Evolutionary conservation across 2,888 invertebrate genomes (phyloP).

Genomic region (Resseliella maxima): DNA sequence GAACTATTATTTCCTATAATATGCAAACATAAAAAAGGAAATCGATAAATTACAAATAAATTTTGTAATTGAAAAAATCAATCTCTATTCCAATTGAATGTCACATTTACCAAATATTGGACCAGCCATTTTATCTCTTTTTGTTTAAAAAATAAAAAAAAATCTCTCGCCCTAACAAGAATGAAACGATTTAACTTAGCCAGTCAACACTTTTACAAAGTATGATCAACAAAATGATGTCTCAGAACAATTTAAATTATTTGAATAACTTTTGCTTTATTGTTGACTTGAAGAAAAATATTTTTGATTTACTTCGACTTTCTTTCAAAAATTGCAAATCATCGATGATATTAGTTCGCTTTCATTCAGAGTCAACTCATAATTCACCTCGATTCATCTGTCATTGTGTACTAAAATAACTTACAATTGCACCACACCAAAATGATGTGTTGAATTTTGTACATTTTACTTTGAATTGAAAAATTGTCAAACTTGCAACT

Average conservation of each 20-base stretch:
- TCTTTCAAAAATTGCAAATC: constrained; percentile 43
- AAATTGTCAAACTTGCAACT: no score
- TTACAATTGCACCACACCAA: neutral
- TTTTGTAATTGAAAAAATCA: neutral
- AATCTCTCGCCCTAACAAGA: constrained; percentile 60
- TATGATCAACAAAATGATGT: neutral
- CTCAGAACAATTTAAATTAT: neutral
- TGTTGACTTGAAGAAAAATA: neutral
- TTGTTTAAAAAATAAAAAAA: constrained; percentile 60
- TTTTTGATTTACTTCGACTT: neutral
- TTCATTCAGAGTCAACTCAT: neutral
- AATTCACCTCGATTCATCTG: constrained; percentile 21
- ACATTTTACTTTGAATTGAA: neutral
- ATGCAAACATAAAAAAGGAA: neutral
- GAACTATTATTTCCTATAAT: constrained; percentile 69
- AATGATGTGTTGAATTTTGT: neutral
- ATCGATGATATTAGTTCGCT: constrained; percentile 33
- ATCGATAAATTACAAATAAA: neutral
- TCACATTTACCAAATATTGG: constrained; percentile 63
- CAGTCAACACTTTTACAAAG: neutral
- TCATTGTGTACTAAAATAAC: constrained; percentile 13
- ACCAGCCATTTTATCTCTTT: constrained; percentile 65
- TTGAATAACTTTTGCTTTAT: constrained; percentile 10
- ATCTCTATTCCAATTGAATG: neutral
- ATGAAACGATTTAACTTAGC: constrained; percentile 58